Conservation (phyloP, 2,888 invertebrate species). For the Caenorhabditis sp. region DNA sequence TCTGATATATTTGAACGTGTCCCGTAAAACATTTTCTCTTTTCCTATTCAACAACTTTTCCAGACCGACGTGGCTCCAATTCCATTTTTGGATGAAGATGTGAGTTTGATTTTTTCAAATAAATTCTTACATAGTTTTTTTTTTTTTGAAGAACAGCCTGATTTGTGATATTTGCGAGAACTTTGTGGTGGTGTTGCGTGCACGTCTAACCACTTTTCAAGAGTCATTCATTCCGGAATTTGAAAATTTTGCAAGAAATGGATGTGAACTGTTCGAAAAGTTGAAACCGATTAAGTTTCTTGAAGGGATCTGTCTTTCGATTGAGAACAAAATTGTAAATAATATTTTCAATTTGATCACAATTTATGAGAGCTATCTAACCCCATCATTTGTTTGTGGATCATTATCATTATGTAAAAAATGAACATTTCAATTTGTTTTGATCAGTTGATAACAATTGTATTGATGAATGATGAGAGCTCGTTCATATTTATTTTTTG, state of each 20-base stretch:
- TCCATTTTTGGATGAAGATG: slow-evolving; percentile 12
- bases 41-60: too few species aligned
- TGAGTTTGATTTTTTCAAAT: slow-evolving; percentile 4
- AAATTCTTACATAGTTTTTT: background rate
- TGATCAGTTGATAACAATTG: background rate
- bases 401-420: slow-evolving; percentile 1
- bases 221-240: background rate
- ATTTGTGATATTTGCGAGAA: slow-evolving; percentile 20
- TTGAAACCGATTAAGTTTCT: background rate
- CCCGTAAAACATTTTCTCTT: too few species aligned
- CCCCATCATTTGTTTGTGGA: background rate
- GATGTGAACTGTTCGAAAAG: slow-evolving; percentile 9
- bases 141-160: slow-evolving; percentile 9
- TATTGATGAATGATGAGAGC: background rate
- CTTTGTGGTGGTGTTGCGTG: background rate
- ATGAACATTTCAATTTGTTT: background rate
- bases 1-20: too few species aligned
- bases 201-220: background rate
- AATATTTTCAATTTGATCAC: slow-evolving; percentile 1
- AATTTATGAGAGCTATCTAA: background rate
- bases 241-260: slow-evolving; percentile 4
- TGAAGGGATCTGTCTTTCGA: background rate
- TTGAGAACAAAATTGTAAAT: background rate
- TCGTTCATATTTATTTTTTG: background rate
- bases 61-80: slow-evolving; percentile 24